Conservation (phyloP, 1,140 invertebrate genomes). For the Leguminivora glycinivorella region DNA sequence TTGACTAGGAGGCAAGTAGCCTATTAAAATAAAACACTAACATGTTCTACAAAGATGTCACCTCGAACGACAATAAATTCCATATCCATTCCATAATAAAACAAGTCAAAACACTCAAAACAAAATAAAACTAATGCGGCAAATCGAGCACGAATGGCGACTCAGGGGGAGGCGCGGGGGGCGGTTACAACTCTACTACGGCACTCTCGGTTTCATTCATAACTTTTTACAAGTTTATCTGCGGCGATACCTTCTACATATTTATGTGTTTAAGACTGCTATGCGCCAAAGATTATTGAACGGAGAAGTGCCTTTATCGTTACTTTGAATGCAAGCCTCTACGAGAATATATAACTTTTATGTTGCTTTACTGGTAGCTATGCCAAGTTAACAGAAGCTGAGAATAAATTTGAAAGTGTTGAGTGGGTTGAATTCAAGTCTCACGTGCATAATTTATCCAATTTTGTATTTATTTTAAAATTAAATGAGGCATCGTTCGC, state of each 20-base stretch:
- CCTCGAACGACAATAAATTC: constrained; percentile 34
- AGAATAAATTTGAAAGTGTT: too few species aligned
- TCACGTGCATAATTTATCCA: too few species aligned
- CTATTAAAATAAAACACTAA: neutral
- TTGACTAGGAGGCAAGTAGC: too few species aligned
- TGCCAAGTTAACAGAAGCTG: too few species aligned
- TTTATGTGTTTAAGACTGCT: constrained; percentile 75
- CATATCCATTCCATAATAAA: constrained; percentile 50
- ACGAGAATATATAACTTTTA: neutral
- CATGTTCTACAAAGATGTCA: neutral
- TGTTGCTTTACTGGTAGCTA: constrained; percentile 15
- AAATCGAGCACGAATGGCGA: constrained; percentile 46
- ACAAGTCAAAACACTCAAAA: constrained; percentile 65
- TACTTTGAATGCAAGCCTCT: neutral
- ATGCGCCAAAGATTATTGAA: constrained; percentile 56
- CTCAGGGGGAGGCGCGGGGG: constrained; percentile 35
- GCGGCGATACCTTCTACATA: constrained; percentile 76
- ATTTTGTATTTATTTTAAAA: too few species aligned
- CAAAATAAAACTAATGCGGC: constrained; percentile 74
- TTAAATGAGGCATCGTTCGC: too few species aligned
- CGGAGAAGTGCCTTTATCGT: neutral
- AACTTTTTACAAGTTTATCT: constrained; percentile 79
- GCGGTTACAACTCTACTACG: constrained; percentile 74
- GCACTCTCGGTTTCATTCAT: constrained; percentile 78
- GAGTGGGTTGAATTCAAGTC: too few species aligned